Percentiles rank a stretch among this genome's conserved stretches.
Conservation (phyloP, 2,797 vertebrate species). For the Scleropages formosus region DNA sequence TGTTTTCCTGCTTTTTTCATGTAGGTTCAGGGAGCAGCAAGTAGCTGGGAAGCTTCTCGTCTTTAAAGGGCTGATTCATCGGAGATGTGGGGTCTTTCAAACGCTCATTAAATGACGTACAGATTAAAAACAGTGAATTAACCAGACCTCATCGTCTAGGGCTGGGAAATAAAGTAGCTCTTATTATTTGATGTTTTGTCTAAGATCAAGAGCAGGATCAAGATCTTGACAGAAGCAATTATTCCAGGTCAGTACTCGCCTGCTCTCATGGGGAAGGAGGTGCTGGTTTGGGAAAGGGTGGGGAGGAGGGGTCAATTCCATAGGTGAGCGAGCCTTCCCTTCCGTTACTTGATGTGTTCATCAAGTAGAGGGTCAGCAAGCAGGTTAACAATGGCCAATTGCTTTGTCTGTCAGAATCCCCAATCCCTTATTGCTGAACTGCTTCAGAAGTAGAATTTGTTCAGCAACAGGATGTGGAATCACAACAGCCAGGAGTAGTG, state of each 20-base stretch:
- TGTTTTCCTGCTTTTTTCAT: neutral
- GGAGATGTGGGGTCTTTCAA: neutral
- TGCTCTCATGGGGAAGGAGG: constrained; percentile 18
- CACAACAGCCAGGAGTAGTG: neutral
- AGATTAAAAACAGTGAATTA: constrained; percentile 26
- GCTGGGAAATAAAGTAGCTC: constrained; percentile 21
- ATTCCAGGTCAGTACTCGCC: constrained; percentile 47
- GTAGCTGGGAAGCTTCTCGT: neutral
- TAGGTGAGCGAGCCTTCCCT: neutral
- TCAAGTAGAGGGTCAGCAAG: constrained; percentile 37
- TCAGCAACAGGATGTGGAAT: neutral
- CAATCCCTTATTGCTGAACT: constrained; percentile 12
- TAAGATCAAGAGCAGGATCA: constrained; percentile 38
- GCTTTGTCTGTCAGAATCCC: constrained; percentile 14
- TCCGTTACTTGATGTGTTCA: constrained; percentile 31
- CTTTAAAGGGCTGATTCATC: neutral
- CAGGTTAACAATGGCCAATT: constrained; percentile 40
- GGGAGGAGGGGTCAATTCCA: neutral
- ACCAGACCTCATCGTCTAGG: constrained; percentile 7
- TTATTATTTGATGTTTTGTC: constrained; percentile 36
- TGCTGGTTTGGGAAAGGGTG: neutral
- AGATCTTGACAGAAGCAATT: constrained; percentile 49
- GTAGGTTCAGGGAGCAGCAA: neutral
- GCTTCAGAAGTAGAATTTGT: constrained; percentile 4
- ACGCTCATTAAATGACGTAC: constrained; percentile 6